Percentiles rank a stretch among this genome's conserved stretches.
These are phyloP conservation scores for Nasua narica DNA, from an alignment of 2,797 vertebrate genomes.

Conservation along the genomic window DNA sequence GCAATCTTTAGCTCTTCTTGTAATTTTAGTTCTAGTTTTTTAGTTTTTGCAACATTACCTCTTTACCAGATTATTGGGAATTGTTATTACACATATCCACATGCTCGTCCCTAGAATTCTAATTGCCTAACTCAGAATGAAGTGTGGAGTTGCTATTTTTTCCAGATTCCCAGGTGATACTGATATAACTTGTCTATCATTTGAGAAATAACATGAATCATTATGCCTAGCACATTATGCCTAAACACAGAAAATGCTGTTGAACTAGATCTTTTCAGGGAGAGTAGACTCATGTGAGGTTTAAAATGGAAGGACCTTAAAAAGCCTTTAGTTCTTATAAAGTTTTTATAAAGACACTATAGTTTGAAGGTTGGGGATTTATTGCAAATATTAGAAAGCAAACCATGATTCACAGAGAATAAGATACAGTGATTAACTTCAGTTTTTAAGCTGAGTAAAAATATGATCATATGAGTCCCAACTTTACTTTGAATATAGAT, in stretches of 20 bases:
- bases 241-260: not conserved
- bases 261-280: not conserved
- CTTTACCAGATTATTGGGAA: not conserved
- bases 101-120: not conserved
- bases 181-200: not conserved
- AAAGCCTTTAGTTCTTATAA: not conserved
- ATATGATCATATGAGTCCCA: not conserved
- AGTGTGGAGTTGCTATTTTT: not conserved
- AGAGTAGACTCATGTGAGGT: not conserved
- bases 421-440: not conserved
- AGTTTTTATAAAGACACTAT: not conserved
- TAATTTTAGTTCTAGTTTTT: not conserved
- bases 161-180: not conserved
- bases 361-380: not conserved
- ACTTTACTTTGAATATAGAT: not conserved
- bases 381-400: not conserved
- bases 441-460: not conserved
- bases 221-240: not conserved
- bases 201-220: not conserved
- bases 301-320: not conserved
- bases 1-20: not conserved
- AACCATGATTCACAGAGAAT: not conserved
- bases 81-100: not conserved
- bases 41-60: not conserved
- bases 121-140: not conserved